Percentiles rank a stretch among this genome's conserved stretches.
phyloP scores from a whole-genome alignment of 2,888 invertebrate genomes.

The Cancer borealis region DNA sequence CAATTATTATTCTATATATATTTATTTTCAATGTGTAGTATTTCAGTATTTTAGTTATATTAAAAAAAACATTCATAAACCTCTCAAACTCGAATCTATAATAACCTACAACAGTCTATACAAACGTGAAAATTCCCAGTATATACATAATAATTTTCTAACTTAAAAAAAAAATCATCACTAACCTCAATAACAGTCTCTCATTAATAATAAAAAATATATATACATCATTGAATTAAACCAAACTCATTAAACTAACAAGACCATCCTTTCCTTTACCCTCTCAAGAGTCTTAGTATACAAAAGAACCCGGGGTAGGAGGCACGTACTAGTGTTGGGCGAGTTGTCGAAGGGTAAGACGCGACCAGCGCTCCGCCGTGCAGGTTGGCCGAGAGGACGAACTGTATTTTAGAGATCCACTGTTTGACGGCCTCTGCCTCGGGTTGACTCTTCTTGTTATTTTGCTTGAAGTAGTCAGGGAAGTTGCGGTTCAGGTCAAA shows the following conservation, averaged over 20 bases:
- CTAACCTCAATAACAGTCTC: neutral
- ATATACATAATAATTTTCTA: too few relatives aligned
- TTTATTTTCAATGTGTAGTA: too few relatives aligned
- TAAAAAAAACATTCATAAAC: neutral
- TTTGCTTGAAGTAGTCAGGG: slow-evolving; percentile 94
- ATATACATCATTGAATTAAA: neutral
- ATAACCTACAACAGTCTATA: neutral
- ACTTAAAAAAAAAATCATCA: too few relatives aligned
- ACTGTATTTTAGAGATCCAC: slow-evolving; percentile 95
- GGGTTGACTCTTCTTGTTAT: slow-evolving; percentile 93
- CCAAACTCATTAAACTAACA: neutral
- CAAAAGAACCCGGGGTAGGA: neutral
- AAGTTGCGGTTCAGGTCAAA: slow-evolving; percentile 97
- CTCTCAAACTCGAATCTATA: neutral
- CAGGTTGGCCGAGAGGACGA: slow-evolving; percentile 94
- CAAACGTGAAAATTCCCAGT: neutral
- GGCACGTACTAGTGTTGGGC: slow-evolving; percentile 92
- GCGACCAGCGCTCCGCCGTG: slow-evolving; percentile 98
- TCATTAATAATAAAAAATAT: neutral
- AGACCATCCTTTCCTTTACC: neutral
- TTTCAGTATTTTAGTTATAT: too few relatives aligned
- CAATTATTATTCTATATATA: too few relatives aligned
- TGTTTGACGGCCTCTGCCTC: slow-evolving; percentile 96
- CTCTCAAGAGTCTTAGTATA: neutral
- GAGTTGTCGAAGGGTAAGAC: slow-evolving; percentile 98